Conservation (phyloP, 2,888 invertebrate genomes). For the Acanthoscelides obtectus region DNA sequence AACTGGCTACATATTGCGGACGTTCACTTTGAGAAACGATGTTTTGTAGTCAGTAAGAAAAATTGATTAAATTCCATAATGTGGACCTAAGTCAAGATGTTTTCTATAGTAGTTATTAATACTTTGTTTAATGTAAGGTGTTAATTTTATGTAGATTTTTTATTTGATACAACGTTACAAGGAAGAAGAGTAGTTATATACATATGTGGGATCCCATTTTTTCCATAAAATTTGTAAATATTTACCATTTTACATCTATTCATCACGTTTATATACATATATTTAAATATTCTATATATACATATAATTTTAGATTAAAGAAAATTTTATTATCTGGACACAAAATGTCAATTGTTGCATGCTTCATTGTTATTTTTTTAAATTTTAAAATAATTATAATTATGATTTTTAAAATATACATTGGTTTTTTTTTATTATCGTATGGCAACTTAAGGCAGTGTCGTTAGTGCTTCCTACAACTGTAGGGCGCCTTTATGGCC, state of each 20-base stretch:
- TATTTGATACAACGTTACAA: neutral
- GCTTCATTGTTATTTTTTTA: constrained; percentile 31
- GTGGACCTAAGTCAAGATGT: neutral
- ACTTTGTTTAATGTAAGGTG: neutral
- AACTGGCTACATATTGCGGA: neutral
- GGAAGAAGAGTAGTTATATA: neutral
- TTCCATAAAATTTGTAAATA: constrained; percentile 14
- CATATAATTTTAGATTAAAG: constrained; percentile 21
- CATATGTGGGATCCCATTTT: neutral
- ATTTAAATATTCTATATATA: constrained; percentile 18
- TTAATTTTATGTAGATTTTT: neutral
- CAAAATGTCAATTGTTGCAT: constrained; percentile 32
- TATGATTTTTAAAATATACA: constrained; percentile 24
- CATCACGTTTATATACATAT: constrained; percentile 23
- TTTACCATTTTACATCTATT: constrained; percentile 14
- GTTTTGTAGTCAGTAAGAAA: neutral
- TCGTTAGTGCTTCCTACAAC: too few species aligned
- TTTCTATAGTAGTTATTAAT: neutral
- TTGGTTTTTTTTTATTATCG: too few species aligned
- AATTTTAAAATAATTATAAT: constrained; percentile 29
- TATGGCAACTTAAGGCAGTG: too few species aligned
- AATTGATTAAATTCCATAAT: neutral
- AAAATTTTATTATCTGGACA: constrained; percentile 28
- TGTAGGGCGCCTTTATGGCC: too few species aligned
- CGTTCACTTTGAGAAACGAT: neutral